phyloP scores from a whole-genome alignment of 2,797 vertebrate species.

The Euthynnus affinis region DNA sequence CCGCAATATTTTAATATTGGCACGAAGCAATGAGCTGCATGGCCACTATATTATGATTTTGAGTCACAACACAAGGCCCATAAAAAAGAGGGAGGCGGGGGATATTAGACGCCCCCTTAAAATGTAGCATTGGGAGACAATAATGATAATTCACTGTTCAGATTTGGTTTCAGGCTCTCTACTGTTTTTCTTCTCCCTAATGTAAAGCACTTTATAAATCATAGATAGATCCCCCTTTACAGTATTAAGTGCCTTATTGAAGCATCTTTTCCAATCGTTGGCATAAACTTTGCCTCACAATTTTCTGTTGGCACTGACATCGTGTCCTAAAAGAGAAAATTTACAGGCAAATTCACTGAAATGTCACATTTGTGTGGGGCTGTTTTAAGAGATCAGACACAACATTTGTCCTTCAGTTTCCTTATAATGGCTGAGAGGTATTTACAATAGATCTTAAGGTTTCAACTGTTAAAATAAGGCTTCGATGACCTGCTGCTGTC shows the following conservation, averaged over 20 bases:
- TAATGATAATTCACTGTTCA: not conserved
- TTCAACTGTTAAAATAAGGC: not conserved
- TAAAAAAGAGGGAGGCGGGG: not conserved
- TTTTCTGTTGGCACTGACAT: not conserved
- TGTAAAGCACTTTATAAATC: no score
- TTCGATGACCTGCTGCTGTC: not conserved
- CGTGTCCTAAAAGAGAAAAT: not conserved
- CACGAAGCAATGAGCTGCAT: conserved; percentile 59
- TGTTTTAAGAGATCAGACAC: not conserved
- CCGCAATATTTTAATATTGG: conserved; percentile 78
- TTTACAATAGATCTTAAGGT: not conserved
- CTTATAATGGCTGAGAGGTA: not conserved
- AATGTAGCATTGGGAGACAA: conserved; percentile 5
- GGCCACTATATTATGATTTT: conserved; percentile 19
- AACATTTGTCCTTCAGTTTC: not conserved
- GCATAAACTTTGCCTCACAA: not conserved
- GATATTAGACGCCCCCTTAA: not conserved
- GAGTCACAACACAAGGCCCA: not conserved
- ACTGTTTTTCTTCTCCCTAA: not conserved
- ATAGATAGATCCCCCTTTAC: not conserved
- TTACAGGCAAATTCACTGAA: not conserved
- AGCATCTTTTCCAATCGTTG: not conserved
- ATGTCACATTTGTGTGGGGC: not conserved
- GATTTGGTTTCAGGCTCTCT: not conserved
- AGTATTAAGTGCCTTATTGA: not conserved